A percentile compares a stretch with the other conserved stretches of the same genome.
phyloP scores from a whole-genome alignment of 2,113 vertebrate species.

The Hyaena hyaena region DNA sequence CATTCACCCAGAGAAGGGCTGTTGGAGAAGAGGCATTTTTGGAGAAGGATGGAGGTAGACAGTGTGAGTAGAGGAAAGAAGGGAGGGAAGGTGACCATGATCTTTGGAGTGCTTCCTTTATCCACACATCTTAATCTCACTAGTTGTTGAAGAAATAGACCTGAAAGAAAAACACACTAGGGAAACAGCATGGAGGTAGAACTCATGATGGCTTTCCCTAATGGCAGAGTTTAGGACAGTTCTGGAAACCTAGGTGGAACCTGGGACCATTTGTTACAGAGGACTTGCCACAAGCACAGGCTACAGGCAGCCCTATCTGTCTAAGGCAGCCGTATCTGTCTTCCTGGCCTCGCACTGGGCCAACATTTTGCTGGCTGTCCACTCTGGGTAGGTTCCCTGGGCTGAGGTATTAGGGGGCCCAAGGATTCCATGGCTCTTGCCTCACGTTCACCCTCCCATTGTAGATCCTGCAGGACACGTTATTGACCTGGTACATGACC shows the following conservation, averaged over 20 bases:
- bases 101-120: not conserved
- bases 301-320: not conserved
- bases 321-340: not conserved
- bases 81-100: not conserved
- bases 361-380: not conserved
- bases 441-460: not conserved
- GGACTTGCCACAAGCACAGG: not conserved
- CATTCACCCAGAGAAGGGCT: not conserved
- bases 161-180: not conserved
- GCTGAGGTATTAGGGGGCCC: not conserved
- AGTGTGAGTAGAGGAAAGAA: not conserved
- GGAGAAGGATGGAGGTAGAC: not conserved
- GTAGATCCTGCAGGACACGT: constrained; percentile 93
- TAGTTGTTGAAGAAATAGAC: not conserved
- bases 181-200: not conserved
- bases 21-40: not conserved
- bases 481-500: constrained; percentile 95
- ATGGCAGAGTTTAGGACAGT: not conserved
- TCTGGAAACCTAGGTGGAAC: not conserved
- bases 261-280: not conserved
- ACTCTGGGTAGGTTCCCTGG: not conserved
- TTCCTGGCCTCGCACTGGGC: not conserved
- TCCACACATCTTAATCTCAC: not conserved
- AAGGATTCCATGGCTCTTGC: not conserved
- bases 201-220: not conserved